These are phyloP conservation scores for Blastobasis adustella DNA, from an alignment of 2,888 invertebrate species.

Conservation along the genomic window DNA sequence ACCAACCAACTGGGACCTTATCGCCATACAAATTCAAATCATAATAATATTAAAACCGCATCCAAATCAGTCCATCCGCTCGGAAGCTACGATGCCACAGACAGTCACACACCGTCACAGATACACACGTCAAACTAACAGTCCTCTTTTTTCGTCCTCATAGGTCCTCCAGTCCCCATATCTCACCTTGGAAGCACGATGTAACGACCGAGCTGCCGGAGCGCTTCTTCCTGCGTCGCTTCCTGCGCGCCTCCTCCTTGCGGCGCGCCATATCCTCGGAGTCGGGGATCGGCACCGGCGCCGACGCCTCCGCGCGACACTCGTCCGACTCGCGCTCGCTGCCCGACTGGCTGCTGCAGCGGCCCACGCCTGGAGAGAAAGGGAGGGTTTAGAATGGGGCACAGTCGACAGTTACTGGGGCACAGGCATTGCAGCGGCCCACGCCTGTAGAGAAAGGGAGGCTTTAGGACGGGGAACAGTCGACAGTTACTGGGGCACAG, in stretches of 20 bases:
- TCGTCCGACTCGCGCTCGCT: constrained; percentile 70
- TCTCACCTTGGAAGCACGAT: constrained; percentile 90
- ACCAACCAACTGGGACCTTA: too few relatives aligned
- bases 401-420: too few relatives aligned
- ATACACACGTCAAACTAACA: too few relatives aligned
- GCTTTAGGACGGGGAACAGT: too few relatives aligned
- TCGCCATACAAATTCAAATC: too few relatives aligned
- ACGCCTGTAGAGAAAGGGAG: constrained; percentile 47
- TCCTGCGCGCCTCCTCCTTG: constrained; percentile 91
- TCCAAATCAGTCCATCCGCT: too few relatives aligned
- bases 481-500: too few relatives aligned
- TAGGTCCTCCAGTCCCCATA: too few relatives aligned
- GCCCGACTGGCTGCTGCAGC: constrained; percentile 72
- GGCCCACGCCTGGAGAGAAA: constrained; percentile 56
- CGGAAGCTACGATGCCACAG: too few relatives aligned
- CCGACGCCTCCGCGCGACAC: constrained; percentile 61
- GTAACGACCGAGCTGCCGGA: constrained; percentile 91
- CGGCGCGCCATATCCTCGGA: constrained; percentile 81
- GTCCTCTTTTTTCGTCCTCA: too few relatives aligned
- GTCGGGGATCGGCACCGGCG: constrained; percentile 75
- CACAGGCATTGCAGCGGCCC: constrained; percentile 21
- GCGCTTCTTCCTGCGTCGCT: constrained; percentile 92
- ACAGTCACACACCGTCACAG: too few relatives aligned
- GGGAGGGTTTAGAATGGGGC: neutral
- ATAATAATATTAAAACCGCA: too few relatives aligned